phyloP scores from a whole-genome alignment of 1,140 invertebrate species.

The Mizuhopecten yessoensis region DNA sequence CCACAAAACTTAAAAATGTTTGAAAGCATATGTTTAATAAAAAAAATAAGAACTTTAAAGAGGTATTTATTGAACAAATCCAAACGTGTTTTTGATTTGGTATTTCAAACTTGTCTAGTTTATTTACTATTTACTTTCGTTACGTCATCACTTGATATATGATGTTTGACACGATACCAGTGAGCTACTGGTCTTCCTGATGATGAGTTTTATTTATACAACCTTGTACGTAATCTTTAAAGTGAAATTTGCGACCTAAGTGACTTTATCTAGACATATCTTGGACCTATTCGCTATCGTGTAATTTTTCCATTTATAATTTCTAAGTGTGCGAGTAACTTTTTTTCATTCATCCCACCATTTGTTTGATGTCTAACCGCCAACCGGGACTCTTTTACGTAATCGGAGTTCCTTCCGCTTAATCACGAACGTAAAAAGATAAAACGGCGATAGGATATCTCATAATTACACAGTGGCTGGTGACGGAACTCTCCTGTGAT shows the following conservation, averaged over 20 bases:
- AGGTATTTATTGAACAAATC: too few species aligned
- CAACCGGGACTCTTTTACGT: not conserved
- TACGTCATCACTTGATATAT: too few species aligned
- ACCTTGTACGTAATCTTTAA: not conserved
- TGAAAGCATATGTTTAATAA: too few species aligned
- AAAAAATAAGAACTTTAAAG: too few species aligned
- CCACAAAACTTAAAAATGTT: too few species aligned
- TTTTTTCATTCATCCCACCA: not conserved
- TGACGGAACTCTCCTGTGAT: constrained; percentile 10
- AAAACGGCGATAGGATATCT: constrained; percentile 14
- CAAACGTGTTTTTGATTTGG: too few species aligned
- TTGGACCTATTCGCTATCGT: not conserved
- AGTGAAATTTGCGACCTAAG: not conserved
- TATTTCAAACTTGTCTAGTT: too few species aligned
- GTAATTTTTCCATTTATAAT: not conserved
- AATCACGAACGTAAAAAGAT: constrained; percentile 15
- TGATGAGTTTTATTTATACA: not conserved
- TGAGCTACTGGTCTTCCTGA: not conserved
- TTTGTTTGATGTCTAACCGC: not conserved
- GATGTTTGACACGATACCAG: too few species aligned
- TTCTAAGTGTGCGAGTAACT: not conserved
- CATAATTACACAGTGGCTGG: not conserved
- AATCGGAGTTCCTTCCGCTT: constrained; percentile 22
- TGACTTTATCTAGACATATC: not conserved
- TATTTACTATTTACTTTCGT: too few species aligned